phyloP scores from a whole-genome alignment of 2,888 invertebrate species.

The Eugnorisma glareosa region DNA sequence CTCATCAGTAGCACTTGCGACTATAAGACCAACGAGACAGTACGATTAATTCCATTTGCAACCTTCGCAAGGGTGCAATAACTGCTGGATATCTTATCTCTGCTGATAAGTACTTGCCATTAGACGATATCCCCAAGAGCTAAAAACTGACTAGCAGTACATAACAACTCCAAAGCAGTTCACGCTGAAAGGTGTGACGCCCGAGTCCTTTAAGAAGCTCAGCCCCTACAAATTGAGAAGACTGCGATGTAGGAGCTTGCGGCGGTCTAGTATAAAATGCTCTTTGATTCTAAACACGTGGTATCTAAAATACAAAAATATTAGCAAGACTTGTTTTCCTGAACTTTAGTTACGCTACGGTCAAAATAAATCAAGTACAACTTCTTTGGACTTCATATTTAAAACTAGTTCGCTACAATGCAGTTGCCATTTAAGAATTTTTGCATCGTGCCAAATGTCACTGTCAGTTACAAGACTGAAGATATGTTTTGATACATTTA shows the following conservation, averaged over 20 bases:
- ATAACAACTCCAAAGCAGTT: too few species aligned
- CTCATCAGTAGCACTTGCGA: too few species aligned
- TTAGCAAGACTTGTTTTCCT: slow-evolving; percentile 25
- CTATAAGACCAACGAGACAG: not conserved
- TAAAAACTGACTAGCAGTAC: too few species aligned
- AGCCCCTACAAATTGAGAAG: not conserved
- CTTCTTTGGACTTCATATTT: slow-evolving; percentile 51
- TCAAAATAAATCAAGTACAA: slow-evolving; percentile 48
- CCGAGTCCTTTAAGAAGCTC: not conserved
- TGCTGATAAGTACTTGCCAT: not conserved
- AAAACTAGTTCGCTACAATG: slow-evolving; percentile 58
- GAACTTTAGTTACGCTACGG: slow-evolving; percentile 32
- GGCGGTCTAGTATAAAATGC: not conserved
- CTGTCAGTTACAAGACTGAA: slow-evolving; percentile 53
- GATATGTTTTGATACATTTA: slow-evolving; percentile 10
- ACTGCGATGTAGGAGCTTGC: not conserved
- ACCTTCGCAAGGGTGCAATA: not conserved
- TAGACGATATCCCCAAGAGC: not conserved
- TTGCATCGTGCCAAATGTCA: slow-evolving; percentile 52
- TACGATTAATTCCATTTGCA: not conserved
- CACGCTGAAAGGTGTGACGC: not conserved
- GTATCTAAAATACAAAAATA: not conserved
- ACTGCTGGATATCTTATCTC: not conserved
- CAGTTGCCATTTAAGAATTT: slow-evolving; percentile 49
- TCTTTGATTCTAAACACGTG: slow-evolving; percentile 1